Evolutionary conservation across 2,113 vertebrate species (phyloP), one percentile per base, ranked within the genome.

Genomic region (Lepisosteus oculatus): DNA sequence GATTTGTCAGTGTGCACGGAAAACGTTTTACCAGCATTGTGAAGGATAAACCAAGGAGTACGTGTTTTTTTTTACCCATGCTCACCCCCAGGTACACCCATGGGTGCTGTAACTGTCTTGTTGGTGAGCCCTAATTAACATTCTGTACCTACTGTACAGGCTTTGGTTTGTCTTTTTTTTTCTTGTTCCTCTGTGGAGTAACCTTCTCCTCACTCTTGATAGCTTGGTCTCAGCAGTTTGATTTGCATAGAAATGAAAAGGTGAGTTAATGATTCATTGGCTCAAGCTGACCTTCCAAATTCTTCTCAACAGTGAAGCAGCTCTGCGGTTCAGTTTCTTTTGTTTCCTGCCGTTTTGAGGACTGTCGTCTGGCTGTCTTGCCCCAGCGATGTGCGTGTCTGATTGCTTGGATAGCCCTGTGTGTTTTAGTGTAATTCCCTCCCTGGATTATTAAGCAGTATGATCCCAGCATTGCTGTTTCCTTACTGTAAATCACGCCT

Each of bases 191-290:
- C 55, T 6, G 11, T 15, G 69, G 44, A 9, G 57, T 41, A 55
- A 7, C 45, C n/a, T 3, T 9, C 51, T 57, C 12, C 17, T 45
- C 3, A 13, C 3, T 57, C 64, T n/a, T 55, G 15, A 44, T 14
- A 67, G 56, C 74, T 73, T 1, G 0, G 68, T 59, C 84, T 68
- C 82, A 80, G 80, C 86, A 85, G 74, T 89, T 90, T 85, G 78
- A 89, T 91, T 91, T 90, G 85, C 83, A 91, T 89, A 76, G 78
- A 82, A 82, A 81, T 87, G 85, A 85, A 86, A 86, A 91, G 90
- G 92, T 88, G 87, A 88, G 94, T 95, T 95, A 95, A 95, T 95
- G 88, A 95, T 94, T 95, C 88, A 92, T 91, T 85, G 87, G 88
- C 89, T 88, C 89, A 85, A 72, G 4, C 41, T 90, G 92, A 93